These are phyloP conservation scores for Tokudaia muenninki DNA, from an alignment of 2,797 vertebrate genomes.

Conservation along the genomic window DNA sequence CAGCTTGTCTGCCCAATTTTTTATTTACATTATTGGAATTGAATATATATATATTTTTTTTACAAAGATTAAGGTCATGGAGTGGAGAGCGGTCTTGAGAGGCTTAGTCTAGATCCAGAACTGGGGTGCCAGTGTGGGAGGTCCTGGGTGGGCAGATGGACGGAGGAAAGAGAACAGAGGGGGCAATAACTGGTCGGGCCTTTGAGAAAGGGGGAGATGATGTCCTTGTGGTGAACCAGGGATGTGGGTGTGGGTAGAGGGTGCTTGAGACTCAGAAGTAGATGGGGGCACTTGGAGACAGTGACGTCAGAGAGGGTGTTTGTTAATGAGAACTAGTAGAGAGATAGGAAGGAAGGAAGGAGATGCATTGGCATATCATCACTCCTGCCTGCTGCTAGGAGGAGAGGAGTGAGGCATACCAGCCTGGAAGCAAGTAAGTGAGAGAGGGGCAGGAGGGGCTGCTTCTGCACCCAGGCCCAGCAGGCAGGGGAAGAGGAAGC, in stretches of 20 bases:
- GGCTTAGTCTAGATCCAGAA: not conserved
- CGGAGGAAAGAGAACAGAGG: not conserved
- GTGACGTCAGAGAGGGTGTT: not conserved
- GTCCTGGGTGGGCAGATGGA: not conserved
- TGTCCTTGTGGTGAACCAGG: not conserved
- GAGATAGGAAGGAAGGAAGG: not conserved
- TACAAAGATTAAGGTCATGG: not conserved
- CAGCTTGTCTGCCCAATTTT: not conserved
- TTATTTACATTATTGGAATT: not conserved
- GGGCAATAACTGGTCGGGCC: not conserved
- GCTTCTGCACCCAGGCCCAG: not conserved
- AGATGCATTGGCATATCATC: not conserved
- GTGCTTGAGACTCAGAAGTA: not conserved
- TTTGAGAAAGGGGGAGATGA: not conserved
- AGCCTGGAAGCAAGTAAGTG: not conserved
- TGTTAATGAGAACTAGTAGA: not conserved
- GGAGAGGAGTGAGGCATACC: not conserved
- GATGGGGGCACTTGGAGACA: not conserved
- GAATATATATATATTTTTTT: not conserved
- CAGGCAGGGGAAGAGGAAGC: not conserved
- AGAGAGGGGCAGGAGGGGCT: slow-evolving; percentile 39
- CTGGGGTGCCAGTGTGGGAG: not conserved
- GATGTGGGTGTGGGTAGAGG: too few relatives aligned
- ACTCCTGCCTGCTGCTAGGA: not conserved
- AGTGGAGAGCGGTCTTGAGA: not conserved